These are phyloP conservation scores for Zophobas atratus DNA, from an alignment of 1,140 invertebrate species.

Conservation along the genomic window DNA sequence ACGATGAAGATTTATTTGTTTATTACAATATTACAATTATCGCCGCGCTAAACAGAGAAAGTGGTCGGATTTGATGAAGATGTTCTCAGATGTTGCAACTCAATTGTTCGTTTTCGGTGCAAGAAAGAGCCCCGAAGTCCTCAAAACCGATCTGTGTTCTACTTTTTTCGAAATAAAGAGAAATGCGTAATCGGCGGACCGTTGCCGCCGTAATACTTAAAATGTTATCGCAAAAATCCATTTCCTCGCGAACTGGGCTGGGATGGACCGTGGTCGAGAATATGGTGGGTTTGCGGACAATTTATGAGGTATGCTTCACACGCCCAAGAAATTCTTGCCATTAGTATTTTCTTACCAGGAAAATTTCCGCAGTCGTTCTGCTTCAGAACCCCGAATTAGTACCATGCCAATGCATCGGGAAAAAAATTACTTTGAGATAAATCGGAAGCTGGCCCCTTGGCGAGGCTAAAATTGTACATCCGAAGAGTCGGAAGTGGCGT, in stretches of 20 bases:
- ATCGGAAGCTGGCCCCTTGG: too few relatives aligned
- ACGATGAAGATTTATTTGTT: slow-evolving; percentile 37
- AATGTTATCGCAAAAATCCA: slow-evolving; percentile 12
- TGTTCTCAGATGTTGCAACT: background rate
- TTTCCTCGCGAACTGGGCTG: background rate
- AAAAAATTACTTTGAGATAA: too few relatives aligned
- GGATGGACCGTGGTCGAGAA: background rate
- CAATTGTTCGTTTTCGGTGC: background rate
- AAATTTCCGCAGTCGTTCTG: too few relatives aligned
- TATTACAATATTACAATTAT: background rate
- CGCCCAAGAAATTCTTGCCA: background rate
- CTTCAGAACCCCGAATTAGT: too few relatives aligned
- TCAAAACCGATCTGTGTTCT: background rate
- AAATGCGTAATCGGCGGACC: slow-evolving; percentile 30
- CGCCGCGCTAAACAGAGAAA: slow-evolving; percentile 8
- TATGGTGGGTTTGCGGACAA: background rate
- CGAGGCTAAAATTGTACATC: too few relatives aligned
- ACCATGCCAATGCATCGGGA: too few relatives aligned
- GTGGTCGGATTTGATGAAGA: slow-evolving; percentile 15
- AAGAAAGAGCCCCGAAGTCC: background rate
- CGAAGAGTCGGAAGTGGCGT: background rate
- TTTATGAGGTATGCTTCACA: background rate
- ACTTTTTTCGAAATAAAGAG: slow-evolving; percentile 19
- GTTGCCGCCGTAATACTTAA: slow-evolving; percentile 23
- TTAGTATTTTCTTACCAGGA: too few relatives aligned